phyloP scores from a whole-genome alignment of 2,797 vertebrate species.

The Podarcis siculus region DNA sequence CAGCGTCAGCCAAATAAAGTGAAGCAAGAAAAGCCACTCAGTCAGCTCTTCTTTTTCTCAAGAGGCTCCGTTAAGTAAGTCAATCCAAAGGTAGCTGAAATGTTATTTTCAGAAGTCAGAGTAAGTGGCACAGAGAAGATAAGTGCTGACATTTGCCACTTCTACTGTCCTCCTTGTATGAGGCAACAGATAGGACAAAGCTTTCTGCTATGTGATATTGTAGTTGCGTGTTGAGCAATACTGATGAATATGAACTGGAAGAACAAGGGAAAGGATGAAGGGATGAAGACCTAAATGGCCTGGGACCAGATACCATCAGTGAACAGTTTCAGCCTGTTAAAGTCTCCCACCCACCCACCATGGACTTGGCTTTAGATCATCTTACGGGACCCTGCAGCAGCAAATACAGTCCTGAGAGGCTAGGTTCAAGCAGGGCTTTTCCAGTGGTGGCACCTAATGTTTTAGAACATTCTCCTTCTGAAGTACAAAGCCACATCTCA shows the following conservation, averaged over 20 bases:
- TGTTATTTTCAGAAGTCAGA: slow-evolving; percentile 25
- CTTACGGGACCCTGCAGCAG: no score
- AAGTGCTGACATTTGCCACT: slow-evolving; percentile 8
- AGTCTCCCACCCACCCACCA: no score
- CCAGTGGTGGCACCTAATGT: no score
- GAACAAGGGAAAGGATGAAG: background rate
- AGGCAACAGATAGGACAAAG: background rate
- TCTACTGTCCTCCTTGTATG: background rate
- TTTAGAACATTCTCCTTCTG: no score
- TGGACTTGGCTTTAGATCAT: no score
- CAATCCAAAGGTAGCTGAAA: slow-evolving; percentile 24
- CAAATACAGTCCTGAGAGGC: no score
- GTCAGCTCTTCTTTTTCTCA: slow-evolving; percentile 9
- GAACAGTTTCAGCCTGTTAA: no score
- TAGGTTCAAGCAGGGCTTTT: no score
- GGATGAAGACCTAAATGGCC: no score
- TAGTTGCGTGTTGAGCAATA: background rate
- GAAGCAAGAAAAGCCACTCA: slow-evolving; percentile 10
- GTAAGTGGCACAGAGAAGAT: background rate
- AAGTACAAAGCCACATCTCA: no score
- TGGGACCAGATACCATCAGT: no score
- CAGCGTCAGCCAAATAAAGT: slow-evolving; percentile 17
- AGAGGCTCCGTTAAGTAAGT: slow-evolving; percentile 1
- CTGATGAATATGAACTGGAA: background rate
- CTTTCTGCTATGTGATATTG: background rate